Percentiles rank a stretch among this genome's conserved stretches.
These are phyloP conservation scores for Pocillopora meandrina DNA, from an alignment of 92 coral and sea anemone species.

Conservation along the genomic window DNA sequence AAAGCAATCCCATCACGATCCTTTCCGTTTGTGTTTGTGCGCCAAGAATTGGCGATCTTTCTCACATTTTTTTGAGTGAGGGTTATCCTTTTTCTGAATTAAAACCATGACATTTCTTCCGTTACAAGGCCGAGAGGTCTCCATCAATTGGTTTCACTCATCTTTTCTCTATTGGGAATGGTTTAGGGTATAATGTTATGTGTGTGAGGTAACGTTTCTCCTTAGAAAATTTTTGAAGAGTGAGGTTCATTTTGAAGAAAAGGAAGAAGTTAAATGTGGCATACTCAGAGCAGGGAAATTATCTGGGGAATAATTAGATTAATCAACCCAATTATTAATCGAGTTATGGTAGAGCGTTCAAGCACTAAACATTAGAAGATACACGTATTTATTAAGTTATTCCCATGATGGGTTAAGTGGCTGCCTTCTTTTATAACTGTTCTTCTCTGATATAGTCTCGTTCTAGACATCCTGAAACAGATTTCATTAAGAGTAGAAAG, in stretches of 20 bases:
- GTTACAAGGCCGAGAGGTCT: background rate
- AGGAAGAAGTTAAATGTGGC: background rate
- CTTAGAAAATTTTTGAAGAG: background rate
- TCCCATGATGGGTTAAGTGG: no score
- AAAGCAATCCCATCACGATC: background rate
- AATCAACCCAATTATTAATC: conserved; percentile 1
- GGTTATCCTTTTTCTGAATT: conserved; percentile 19
- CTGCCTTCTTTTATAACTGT: no score
- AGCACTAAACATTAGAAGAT: background rate
- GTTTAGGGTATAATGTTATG: background rate
- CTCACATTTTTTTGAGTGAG: background rate
- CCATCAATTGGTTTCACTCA: background rate
- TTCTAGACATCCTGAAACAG: no score
- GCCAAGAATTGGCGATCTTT: background rate
- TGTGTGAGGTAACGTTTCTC: background rate
- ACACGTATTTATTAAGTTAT: no score
- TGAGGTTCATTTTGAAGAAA: background rate
- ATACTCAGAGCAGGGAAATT: background rate
- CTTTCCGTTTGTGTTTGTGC: conserved; percentile 19
- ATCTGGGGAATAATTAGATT: conserved; percentile 7
- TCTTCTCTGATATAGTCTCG: no score
- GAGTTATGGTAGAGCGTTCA: background rate
- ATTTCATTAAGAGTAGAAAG: no score
- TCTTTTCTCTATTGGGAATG: background rate
- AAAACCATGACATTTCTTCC: background rate